Percentiles rank a stretch among this genome's conserved stretches.
Evolutionary conservation across 2,797 vertebrate genomes (phyloP).

Genomic region (Austrolebias charrua): DNA sequence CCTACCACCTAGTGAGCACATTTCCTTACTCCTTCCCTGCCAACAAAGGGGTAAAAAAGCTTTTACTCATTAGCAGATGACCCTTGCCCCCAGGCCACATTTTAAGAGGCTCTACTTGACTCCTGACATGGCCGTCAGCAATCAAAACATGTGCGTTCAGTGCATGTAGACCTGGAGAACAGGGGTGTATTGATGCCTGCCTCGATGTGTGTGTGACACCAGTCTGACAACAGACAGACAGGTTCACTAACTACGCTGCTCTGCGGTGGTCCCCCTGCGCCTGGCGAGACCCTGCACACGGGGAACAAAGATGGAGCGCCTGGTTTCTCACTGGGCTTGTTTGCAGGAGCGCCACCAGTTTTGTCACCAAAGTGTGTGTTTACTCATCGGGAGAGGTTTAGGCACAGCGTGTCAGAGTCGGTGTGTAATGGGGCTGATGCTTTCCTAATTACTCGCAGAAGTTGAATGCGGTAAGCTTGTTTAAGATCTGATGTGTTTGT

Average conservation of each 20-base stretch:
- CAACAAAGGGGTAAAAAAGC: conserved; percentile 73
- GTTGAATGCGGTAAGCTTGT: conserved; percentile 68
- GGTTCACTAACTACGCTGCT: conserved; percentile 70
- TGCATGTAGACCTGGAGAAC: conserved; percentile 46
- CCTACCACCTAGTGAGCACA: conserved; percentile 75
- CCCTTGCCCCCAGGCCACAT: conserved; percentile 78
- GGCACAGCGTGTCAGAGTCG: conserved; percentile 56
- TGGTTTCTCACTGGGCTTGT: conserved; percentile 28
- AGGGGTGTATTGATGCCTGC: conserved; percentile 60
- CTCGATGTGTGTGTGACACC: conserved; percentile 72
- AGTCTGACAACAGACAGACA: conserved; percentile 75
- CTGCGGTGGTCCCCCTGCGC: conserved; percentile 42
- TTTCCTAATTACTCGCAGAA: conserved; percentile 71
- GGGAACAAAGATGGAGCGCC: conserved; percentile 47
- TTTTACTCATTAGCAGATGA: conserved; percentile 82
- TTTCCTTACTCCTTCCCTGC: conserved; percentile 72
- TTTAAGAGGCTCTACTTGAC: conserved; percentile 86
- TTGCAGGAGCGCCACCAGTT: conserved; percentile 44
- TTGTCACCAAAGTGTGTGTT: conserved; percentile 52
- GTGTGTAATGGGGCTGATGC: conserved; percentile 61
- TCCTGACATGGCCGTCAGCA: conserved; percentile 83
- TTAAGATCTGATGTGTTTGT: conserved; percentile 67
- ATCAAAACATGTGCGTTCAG: conserved; percentile 76
- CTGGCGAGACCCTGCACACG: conserved; percentile 21
- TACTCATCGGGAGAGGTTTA: conserved; percentile 39